Evolutionary conservation across 2,113 vertebrate genomes (phyloP).

Genomic region (Amblyornis subalaris): DNA sequence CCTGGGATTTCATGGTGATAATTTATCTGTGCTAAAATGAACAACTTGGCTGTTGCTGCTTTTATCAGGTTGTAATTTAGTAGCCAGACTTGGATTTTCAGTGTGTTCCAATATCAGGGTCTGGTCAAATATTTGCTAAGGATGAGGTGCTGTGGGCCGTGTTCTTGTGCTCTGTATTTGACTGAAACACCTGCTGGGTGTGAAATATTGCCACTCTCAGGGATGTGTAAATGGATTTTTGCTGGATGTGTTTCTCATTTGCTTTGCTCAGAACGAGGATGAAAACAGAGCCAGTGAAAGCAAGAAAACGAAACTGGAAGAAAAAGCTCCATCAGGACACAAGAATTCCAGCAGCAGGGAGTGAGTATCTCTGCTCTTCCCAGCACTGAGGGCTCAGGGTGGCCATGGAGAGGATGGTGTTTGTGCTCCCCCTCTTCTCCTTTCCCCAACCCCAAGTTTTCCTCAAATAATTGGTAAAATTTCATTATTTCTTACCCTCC

Average conservation of each 20-base stretch:
- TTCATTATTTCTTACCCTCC: background rate
- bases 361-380: slow-evolving; percentile 73
- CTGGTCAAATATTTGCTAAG: background rate
- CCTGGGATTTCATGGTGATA: background rate
- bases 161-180: background rate
- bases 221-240: background rate
- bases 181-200: background rate
- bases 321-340: slow-evolving; percentile 85
- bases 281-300: slow-evolving; percentile 84
- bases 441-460: background rate
- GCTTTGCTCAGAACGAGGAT: slow-evolving; percentile 83
- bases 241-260: slow-evolving; percentile 30
- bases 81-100: background rate
- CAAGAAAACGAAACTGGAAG: slow-evolving; percentile 91
- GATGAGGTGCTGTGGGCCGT: background rate
- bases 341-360: slow-evolving; percentile 88
- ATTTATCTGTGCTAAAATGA: background rate
- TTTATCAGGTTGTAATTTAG: background rate
- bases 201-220: background rate
- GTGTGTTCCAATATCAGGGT: background rate
- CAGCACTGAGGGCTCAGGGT: background rate
- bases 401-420: background rate
- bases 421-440: background rate
- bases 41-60: background rate
- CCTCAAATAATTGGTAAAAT: background rate